These are phyloP conservation scores for Petrophora chlorosata DNA, from an alignment of 2,888 invertebrate genomes.

Conservation along the genomic window DNA sequence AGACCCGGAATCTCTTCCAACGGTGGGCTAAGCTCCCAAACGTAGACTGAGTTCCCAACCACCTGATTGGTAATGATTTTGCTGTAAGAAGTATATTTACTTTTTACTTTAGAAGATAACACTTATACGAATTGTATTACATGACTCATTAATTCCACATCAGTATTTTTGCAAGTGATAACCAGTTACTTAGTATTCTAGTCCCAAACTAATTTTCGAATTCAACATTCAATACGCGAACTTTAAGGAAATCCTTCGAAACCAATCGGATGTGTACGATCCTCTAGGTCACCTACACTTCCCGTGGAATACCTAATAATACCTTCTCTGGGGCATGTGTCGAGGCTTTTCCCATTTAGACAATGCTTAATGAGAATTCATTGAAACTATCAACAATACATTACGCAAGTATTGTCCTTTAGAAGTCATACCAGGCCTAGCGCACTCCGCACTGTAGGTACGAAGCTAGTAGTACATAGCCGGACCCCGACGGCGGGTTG, in stretches of 20 bases:
- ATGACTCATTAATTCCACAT: too few species aligned
- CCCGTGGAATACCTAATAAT: slow-evolving; percentile 14
- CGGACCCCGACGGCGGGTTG: too few species aligned
- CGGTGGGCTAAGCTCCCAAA: too few species aligned
- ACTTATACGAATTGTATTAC: too few species aligned
- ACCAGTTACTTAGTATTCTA: background rate
- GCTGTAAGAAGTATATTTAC: too few species aligned
- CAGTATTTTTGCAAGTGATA: background rate
- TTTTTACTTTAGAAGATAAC: too few species aligned
- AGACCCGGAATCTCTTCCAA: too few species aligned
- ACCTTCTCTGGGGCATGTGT: background rate
- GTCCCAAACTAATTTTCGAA: background rate
- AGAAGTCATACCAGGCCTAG: too few species aligned
- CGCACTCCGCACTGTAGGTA: too few species aligned
- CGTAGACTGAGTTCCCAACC: too few species aligned
- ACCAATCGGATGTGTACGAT: slow-evolving; percentile 1
- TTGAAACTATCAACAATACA: background rate
- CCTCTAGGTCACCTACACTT: slow-evolving; percentile 11
- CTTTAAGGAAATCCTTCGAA: slow-evolving; percentile 17
- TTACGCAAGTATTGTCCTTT: background rate
- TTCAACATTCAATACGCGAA: slow-evolving; percentile 1
- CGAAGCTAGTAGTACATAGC: too few species aligned
- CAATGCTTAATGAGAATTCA: background rate
- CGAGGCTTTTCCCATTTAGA: slow-evolving; percentile 1
- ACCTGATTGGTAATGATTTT: too few species aligned